phyloP scores from a whole-genome alignment of 2,888 invertebrate genomes.

The Pristionchus mayeri region DNA sequence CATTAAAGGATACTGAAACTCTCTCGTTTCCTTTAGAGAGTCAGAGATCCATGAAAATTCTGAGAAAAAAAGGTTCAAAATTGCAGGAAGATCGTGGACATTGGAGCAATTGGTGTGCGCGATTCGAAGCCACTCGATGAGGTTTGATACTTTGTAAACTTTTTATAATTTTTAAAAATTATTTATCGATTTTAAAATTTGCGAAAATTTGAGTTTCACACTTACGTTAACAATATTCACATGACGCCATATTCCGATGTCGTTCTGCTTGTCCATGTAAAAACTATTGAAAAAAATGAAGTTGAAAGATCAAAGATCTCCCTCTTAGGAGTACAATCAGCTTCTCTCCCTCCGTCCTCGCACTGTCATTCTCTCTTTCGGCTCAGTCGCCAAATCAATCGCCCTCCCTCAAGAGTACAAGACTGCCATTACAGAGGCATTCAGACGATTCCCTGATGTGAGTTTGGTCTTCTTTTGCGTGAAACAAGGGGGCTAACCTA shows the following conservation, averaged over 20 bases:
- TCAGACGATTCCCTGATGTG: slow-evolving; percentile 14
- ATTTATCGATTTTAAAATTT: not conserved
- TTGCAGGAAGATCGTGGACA: slow-evolving; percentile 29
- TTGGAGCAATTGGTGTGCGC: slow-evolving; percentile 23
- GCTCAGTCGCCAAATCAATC: slow-evolving; percentile 29
- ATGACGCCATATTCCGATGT: not conserved
- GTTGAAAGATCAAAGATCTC: not conserved
- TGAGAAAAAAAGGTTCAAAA: too few relatives aligned
- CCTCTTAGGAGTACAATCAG: not conserved
- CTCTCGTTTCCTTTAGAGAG: too few relatives aligned
- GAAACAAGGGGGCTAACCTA: too few relatives aligned
- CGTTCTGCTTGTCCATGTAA: too few relatives aligned
- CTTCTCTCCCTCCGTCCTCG: slow-evolving; percentile 8
- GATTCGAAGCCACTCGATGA: slow-evolving; percentile 27
- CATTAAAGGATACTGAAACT: too few relatives aligned
- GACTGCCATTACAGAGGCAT: not conserved
- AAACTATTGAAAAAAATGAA: too few relatives aligned
- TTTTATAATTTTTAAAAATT: too few relatives aligned
- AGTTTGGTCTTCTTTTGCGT: too few relatives aligned
- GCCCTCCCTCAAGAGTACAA: not conserved
- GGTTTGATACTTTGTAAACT: not conserved
- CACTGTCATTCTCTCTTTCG: slow-evolving; percentile 35
- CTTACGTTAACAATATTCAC: not conserved
- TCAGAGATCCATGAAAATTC: too few relatives aligned
- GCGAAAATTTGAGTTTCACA: not conserved